Conservation (phyloP, 2,797 vertebrate species). For the Gorsachius magnificus region DNA sequence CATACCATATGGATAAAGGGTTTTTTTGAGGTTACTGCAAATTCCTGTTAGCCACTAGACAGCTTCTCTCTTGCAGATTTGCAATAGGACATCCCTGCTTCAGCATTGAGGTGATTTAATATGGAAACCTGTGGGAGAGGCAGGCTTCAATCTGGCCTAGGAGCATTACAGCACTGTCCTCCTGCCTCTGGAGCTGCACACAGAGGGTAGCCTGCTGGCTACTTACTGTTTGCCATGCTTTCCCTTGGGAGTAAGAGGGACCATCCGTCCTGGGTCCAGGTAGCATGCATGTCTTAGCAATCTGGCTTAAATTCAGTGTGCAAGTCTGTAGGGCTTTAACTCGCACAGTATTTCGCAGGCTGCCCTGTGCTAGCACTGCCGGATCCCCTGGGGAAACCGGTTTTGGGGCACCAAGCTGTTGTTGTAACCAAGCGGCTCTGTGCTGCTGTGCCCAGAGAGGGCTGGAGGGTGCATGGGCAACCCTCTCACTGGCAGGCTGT, state of each 20-base stretch:
- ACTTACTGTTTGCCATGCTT: neutral
- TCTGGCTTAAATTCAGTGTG: neutral
- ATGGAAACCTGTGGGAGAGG: neutral
- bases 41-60: neutral
- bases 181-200: neutral
- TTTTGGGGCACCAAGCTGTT: neutral
- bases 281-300: neutral
- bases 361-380: neutral
- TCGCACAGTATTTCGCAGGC: neutral
- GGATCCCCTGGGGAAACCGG: neutral
- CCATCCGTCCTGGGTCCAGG: neutral
- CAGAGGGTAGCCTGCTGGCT: neutral
- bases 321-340: neutral
- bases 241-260: neutral
- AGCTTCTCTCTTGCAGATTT: neutral
- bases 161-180: fast-evolving
- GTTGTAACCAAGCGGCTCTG: neutral
- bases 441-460: neutral
- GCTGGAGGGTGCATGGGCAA: neutral
- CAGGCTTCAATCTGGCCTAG: neutral
- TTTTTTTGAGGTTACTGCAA: neutral
- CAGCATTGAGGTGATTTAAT: neutral
- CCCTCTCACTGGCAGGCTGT: neutral
- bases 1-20: neutral
- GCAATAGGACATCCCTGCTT: neutral